A percentile compares a stretch with the other conserved stretches of the same genome.
Evolutionary conservation across 1,140 invertebrate genomes (phyloP).

Genomic region (Drosophila kepulauana): DNA sequence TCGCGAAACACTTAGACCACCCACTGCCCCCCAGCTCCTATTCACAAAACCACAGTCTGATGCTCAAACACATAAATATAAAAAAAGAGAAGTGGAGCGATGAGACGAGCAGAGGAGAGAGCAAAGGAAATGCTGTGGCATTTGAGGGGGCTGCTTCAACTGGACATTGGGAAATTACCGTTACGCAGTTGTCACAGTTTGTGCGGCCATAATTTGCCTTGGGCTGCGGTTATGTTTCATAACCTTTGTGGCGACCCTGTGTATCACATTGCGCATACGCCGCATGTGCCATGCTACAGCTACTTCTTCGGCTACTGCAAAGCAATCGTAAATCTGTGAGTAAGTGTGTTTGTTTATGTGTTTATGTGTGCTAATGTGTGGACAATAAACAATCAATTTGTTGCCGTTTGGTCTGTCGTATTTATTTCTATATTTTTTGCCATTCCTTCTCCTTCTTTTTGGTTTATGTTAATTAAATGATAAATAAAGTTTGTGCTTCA

Average conservation of each 20-base stretch:
- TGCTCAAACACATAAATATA: constrained; percentile 62
- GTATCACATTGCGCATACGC: constrained; percentile 62
- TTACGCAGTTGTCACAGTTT: constrained; percentile 75
- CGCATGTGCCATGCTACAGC: constrained; percentile 20
- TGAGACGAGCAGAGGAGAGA: not conserved
- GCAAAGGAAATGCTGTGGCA: constrained; percentile 54
- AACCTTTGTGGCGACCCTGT: constrained; percentile 53
- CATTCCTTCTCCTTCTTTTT: constrained; percentile 18
- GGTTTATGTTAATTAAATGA: constrained; percentile 78
- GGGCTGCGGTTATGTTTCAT: constrained; percentile 69
- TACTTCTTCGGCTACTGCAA: constrained; percentile 1
- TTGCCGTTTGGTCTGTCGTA: constrained; percentile 42
- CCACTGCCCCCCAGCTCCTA: not conserved
- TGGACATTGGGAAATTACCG: constrained; percentile 80
- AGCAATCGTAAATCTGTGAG: constrained; percentile 54
- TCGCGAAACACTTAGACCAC: constrained; percentile 27
- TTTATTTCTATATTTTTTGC: constrained; percentile 47
- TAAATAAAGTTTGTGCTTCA: constrained; percentile 58
- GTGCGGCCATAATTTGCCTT: constrained; percentile 67
- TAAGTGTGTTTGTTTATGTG: constrained; percentile 34
- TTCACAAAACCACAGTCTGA: not conserved
- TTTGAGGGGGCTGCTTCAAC: constrained; percentile 46
- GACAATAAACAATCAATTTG: constrained; percentile 81
- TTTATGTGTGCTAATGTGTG: constrained; percentile 68
- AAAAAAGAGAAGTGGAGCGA: constrained; percentile 21